Percentiles rank a stretch among this genome's conserved stretches.
phyloP scores from a whole-genome alignment of 1,140 invertebrate species.

The Papilio helenus region DNA sequence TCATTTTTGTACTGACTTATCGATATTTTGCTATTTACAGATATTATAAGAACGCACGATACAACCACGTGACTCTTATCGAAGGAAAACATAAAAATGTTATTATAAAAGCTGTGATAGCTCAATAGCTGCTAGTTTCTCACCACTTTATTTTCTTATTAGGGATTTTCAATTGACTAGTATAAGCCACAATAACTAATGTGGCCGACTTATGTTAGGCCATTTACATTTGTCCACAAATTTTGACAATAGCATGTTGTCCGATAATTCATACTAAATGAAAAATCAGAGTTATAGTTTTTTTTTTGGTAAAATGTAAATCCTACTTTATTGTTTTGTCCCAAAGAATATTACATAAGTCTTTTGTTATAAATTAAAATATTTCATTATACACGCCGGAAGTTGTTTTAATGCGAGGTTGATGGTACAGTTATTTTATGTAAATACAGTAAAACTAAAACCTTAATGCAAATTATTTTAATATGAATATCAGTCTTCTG shows the following conservation, averaged over 20 bases:
- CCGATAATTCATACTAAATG: too few species aligned
- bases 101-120: neutral
- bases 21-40: neutral
- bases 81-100: slow-evolving; percentile 1
- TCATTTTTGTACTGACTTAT: slow-evolving; percentile 6
- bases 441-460: neutral
- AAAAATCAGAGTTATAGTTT: neutral
- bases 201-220: neutral
- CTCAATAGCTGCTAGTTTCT: neutral
- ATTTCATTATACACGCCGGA: neutral
- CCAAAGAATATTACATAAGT: neutral
- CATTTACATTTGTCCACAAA: neutral
- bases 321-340: neutral
- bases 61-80: slow-evolving; percentile 10
- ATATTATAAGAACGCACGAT: slow-evolving; percentile 19
- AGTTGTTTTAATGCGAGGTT: neutral
- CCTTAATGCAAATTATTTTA: slow-evolving; percentile 12
- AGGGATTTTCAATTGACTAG: neutral
- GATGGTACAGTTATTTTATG: slow-evolving; percentile 6
- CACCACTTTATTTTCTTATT: neutral
- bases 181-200: neutral
- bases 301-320: neutral
- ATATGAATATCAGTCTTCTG: neutral
- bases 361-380: neutral
- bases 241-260: too few species aligned